Evolutionary conservation across 23 tunicate genomes (phyloP), one percentile per base, ranked within the genome.

Genomic region (Styela clava): DNA sequence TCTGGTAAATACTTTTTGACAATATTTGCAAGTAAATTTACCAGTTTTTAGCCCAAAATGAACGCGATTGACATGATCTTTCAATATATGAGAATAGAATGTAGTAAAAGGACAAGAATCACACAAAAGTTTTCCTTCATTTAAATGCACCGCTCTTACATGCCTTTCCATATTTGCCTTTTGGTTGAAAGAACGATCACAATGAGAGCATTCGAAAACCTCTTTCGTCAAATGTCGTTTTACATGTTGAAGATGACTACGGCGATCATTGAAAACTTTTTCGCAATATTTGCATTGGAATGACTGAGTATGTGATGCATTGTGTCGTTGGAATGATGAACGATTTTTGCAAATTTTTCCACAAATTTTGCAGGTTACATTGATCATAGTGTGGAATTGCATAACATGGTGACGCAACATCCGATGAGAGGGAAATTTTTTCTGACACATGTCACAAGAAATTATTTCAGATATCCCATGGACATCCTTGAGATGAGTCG

Each of bases 41-140:
- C 1, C 31, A 25, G 16, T 67, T 29, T 67, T 67, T 67, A 25
- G 19, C 16, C 71, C 71, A 1, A 25, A 25, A 22, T 67, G 71
- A 27, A 67, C 71, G 16, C 71, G 21, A 27, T 67, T 29, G 23
- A 67, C 2, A 29, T 67, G 71, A 22, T 67, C 71, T 67, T 67
- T 67, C 16, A 67, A 24, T 12, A 29, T 22, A 29, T 67, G 30
- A 24, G 31, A 16, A 67, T 67, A 67, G 31, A 1, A 67, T 25
- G 71, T 1, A 18, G 71, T 25, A 67, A 67, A 67, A 19, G 71
- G 21, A 29, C 71, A 67, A 27, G 31, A 29, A 16, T 1, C 31
- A 67, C 71, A 67, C 24, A 67, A 25, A 1, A 67, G 31, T 29
- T 67, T 67, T 16, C 71, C 71, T 67, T 67, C 71, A 12, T 67